These are phyloP conservation scores for Drosophila recens DNA, from an alignment of 2,888 invertebrate species.

Conservation along the genomic window DNA sequence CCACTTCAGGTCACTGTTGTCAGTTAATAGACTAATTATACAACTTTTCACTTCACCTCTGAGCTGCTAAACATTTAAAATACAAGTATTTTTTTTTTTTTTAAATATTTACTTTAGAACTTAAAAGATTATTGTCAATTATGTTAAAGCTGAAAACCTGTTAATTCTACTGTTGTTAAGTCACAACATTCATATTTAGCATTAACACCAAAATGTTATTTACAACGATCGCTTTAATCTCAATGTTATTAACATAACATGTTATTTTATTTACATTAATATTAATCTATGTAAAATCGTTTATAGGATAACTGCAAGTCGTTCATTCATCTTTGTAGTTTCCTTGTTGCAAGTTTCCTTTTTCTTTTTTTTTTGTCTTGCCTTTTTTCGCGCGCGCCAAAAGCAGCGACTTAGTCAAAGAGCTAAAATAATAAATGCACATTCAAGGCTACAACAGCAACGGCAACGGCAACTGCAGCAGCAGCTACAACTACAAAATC, in stretches of 20 bases:
- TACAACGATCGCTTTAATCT: not conserved
- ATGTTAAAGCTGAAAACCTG: not conserved
- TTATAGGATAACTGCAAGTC: slow-evolving; percentile 34
- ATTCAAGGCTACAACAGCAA: slow-evolving; percentile 72
- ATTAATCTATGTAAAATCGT: not conserved
- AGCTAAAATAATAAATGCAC: slow-evolving; percentile 72
- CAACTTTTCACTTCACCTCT: not conserved
- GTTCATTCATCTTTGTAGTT: slow-evolving; percentile 10
- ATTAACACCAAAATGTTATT: not conserved
- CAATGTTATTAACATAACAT: slow-evolving; percentile 13
- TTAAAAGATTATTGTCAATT: too few species aligned
- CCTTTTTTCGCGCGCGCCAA: slow-evolving; percentile 68
- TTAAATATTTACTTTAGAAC: not conserved
- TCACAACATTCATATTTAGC: too few species aligned
- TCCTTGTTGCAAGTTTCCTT: slow-evolving; percentile 25
- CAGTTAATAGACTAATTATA: slow-evolving; percentile 7
- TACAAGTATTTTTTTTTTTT: not conserved
- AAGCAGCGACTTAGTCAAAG: slow-evolving; percentile 57
- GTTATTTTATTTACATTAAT: not conserved
- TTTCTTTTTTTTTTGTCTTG: slow-evolving; percentile 22
- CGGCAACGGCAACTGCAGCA: slow-evolving; percentile 21
- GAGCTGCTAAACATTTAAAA: slow-evolving; percentile 1
- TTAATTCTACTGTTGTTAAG: not conserved
- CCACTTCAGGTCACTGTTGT: not conserved
- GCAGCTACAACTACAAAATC: slow-evolving; percentile 35